Evolutionary conservation across 1,140 invertebrate genomes (phyloP), one percentile per base, ranked within the genome.

Genomic region (Zaprionus inermis): DNA sequence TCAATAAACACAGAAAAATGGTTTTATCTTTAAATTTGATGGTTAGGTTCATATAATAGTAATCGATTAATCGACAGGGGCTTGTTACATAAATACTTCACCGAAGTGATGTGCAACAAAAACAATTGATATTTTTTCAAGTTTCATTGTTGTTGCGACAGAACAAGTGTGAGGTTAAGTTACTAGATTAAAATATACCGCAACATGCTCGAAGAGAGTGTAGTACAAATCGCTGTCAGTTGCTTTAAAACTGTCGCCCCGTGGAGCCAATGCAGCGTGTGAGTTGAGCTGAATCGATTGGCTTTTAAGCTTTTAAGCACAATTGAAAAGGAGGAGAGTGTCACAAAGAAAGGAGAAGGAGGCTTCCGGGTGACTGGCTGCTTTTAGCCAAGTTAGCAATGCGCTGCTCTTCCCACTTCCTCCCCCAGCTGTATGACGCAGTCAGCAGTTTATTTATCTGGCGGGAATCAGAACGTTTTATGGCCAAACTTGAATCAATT

Each of bases 401-500:
- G 36, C 36, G 5, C 5, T 14, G 12, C 14, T 14, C 14, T n/a
- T 22, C 20, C n/a, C 10, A 5, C 24, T 28, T 28, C 24, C 5
- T 28, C 5, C 5, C 5, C 5, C 5, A 28, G 24, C 24, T 5
- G 24, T 28, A 28, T 28, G n/a, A n/a, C n/a, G n/a, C n/a, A 22
- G 38, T 67, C 52, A 57, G 36, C 63, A 52, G 66, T 70, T 65
- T 76, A 57, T 76, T 72, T 41, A 28, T 72, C 46, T 22, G 12
- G 44, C 44, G 20, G 20, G 28, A 28, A 20, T 20, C 12, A 41
- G 18, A 46, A 20, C 41, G 44, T 57, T 34, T 38, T 30, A 72
- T 76, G 61, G 74, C 59, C 28, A 70, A 76, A 78, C 63, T 88
- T 80, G 22, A 88, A 77, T 77, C 83, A 86, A 89, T 88, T 88